phyloP scores from a whole-genome alignment of 2,113 vertebrate species.

The Lophochroa leadbeateri region DNA sequence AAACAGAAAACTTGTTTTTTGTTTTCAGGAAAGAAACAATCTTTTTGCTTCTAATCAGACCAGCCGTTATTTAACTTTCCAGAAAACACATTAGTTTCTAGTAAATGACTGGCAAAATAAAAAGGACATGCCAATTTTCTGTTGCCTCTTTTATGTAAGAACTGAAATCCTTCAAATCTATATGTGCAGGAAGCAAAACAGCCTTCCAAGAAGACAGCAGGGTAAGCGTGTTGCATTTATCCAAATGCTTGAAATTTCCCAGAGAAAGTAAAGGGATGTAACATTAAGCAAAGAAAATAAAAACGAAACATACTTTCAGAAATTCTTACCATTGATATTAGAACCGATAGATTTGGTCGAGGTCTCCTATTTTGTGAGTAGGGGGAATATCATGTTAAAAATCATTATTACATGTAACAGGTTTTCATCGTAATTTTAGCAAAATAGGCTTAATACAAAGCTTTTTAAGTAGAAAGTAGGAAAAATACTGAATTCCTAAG shows the following conservation, averaged over 20 bases:
- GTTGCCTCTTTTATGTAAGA: neutral
- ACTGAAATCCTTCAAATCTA: neutral
- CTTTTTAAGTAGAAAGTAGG: neutral
- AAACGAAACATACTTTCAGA: neutral
- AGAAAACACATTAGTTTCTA: neutral
- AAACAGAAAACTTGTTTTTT: neutral
- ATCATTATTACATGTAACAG: neutral
- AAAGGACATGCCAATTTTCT: neutral
- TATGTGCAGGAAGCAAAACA: neutral
- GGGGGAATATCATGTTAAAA: neutral
- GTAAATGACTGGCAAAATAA: neutral
- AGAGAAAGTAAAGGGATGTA: neutral
- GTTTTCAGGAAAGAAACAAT: neutral
- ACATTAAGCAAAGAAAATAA: neutral
- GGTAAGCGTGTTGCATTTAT: neutral
- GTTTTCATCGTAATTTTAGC: neutral
- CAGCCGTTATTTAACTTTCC: neutral
- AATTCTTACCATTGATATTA: slow-evolving; percentile 10
- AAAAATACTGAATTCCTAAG: neutral
- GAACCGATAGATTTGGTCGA: neutral
- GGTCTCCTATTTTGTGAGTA: neutral
- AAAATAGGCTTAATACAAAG: neutral
- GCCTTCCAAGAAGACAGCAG: neutral
- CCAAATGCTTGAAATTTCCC: neutral
- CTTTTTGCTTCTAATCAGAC: neutral